Percentiles rank a stretch among this genome's conserved stretches.
Evolutionary conservation across 1,140 invertebrate genomes (phyloP).

Genomic region (Drosophila elegans): DNA sequence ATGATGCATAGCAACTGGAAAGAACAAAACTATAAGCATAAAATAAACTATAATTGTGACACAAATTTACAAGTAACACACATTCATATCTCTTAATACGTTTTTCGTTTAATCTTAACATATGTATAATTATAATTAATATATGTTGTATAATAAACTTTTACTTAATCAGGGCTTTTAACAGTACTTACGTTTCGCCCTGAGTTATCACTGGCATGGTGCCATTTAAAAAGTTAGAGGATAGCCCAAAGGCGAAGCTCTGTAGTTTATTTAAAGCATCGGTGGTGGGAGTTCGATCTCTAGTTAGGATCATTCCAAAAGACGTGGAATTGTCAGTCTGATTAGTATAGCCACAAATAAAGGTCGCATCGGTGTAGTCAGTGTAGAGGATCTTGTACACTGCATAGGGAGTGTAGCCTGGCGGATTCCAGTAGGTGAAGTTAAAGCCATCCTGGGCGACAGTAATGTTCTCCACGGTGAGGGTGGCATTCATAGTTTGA

Average conservation of each 20-base stretch:
- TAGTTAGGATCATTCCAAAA: constrained; percentile 59
- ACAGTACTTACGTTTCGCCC: constrained; percentile 54
- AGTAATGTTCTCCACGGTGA: constrained; percentile 16
- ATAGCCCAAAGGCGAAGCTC: constrained; percentile 4
- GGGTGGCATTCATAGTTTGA: constrained; percentile 71
- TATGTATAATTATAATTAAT: too few species aligned
- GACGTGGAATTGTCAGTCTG: constrained; percentile 43
- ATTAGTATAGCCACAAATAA: constrained; percentile 74
- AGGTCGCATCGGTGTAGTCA: constrained; percentile 53
- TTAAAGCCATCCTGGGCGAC: constrained; percentile 28
- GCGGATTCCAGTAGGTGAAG: constrained; percentile 57
- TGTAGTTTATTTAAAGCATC: constrained; percentile 31
- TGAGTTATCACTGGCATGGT: constrained; percentile 60
- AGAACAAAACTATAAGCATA: constrained; percentile 9
- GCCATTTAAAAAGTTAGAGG: constrained; percentile 57
- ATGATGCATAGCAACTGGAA: constrained; percentile 54
- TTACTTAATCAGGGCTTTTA: background rate
- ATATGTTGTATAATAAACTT: background rate
- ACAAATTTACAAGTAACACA: background rate
- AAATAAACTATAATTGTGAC: background rate
- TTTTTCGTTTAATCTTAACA: too few species aligned
- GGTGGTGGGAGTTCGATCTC: constrained; percentile 39
- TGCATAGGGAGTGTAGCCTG: constrained; percentile 34
- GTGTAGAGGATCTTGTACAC: constrained; percentile 63
- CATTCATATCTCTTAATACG: too few species aligned